Evolutionary conservation across 1,140 invertebrate species (phyloP).

Genomic region (Aplysia californica): DNA sequence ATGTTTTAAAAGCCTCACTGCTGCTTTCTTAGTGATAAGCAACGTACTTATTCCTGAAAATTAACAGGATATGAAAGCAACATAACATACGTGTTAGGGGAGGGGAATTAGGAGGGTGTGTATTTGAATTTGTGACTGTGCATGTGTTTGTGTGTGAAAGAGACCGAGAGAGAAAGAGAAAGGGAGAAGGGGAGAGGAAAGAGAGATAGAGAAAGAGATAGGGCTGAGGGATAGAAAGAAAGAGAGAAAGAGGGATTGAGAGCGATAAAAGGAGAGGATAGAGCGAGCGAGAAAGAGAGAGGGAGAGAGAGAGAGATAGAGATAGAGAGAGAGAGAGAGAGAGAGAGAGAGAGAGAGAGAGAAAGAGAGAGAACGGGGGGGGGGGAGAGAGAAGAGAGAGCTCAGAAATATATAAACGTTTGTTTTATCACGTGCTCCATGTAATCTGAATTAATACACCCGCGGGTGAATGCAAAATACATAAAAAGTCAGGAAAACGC

Average conservation of each 20-base stretch:
- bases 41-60: no score
- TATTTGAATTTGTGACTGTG: no score
- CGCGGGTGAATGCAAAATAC: neutral
- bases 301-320: neutral
- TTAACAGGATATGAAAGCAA: no score
- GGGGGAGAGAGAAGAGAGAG: neutral
- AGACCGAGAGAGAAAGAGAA: neutral
- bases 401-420: neutral
- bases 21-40: no score
- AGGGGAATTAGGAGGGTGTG: no score
- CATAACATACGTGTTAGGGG: no score
- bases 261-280: constrained; percentile 16
- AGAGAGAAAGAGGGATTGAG: neutral
- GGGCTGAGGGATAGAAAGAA: neutral
- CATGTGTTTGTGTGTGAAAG: no score
- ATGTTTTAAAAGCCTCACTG: no score
- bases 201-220: neutral
- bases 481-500: neutral
- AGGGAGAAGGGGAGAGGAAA: neutral
- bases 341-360: neutral
- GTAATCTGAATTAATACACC: neutral
- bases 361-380: neutral
- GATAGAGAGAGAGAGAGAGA: no score
- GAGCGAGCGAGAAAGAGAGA: neutral
- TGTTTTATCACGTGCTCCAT: neutral